Percentiles rank a stretch among this genome's conserved stretches.
phyloP scores from a whole-genome alignment of 2,113 vertebrate genomes.

The Sprattus sprattus region DNA sequence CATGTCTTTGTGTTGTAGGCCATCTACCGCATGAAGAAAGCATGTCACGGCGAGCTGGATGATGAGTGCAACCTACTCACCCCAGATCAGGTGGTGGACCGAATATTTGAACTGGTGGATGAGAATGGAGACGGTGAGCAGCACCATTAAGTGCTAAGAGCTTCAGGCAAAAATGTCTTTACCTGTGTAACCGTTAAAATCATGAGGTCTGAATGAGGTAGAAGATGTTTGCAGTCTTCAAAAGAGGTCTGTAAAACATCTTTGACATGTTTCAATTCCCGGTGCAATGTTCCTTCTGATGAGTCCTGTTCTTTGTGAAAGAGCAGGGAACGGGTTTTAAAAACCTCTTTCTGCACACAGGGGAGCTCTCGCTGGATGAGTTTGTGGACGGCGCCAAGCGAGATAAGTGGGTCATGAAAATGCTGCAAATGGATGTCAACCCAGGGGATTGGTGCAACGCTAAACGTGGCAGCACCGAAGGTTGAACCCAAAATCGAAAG shows the following conservation, averaged over 20 bases:
- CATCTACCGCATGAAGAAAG: slow-evolving; percentile 91
- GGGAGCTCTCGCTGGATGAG: slow-evolving; percentile 88
- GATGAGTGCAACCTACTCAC: slow-evolving; percentile 78
- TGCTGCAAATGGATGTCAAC: slow-evolving; percentile 91
- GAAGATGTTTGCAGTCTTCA: background rate
- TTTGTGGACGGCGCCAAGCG: slow-evolving; percentile 87
- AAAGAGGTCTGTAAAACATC: background rate
- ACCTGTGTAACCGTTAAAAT: background rate
- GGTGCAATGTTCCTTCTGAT: background rate
- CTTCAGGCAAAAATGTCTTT: background rate
- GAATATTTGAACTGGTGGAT: slow-evolving; percentile 94
- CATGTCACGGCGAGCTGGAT: slow-evolving; percentile 78
- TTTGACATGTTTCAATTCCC: background rate
- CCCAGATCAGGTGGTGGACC: slow-evolving; percentile 90
- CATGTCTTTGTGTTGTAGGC: slow-evolving; percentile 69
- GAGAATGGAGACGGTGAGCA: slow-evolving; percentile 91
- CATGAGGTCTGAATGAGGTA: background rate
- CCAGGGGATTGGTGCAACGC: slow-evolving; percentile 83
- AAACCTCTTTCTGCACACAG: slow-evolving; percentile 55
- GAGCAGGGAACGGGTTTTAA: slow-evolving; percentile 12
- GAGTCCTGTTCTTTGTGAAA: background rate
- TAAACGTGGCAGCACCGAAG: slow-evolving; percentile 61
- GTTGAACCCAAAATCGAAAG: slow-evolving; percentile 10
- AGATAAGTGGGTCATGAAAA: slow-evolving; percentile 97
- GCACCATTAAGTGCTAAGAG: slow-evolving; percentile 16